phyloP scores from a whole-genome alignment of 2,113 vertebrate species.

The Benitochromis conjunctus region DNA sequence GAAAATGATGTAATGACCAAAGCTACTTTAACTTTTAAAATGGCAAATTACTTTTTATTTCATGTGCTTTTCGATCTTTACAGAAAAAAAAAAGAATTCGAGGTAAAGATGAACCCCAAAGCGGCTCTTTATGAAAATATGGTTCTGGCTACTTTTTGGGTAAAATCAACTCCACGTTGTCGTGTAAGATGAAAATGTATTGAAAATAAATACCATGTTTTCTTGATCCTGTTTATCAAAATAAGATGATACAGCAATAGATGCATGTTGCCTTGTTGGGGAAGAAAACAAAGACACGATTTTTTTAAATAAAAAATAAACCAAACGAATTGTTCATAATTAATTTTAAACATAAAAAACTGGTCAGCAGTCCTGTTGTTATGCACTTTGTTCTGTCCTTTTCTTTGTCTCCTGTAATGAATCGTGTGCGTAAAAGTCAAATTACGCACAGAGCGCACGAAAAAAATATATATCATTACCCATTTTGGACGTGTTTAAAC shows the following conservation, averaged over 20 bases:
- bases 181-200: background rate
- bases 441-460: constrained; percentile 12
- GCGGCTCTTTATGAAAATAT: background rate
- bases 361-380: fast-evolving
- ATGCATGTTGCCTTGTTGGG: background rate
- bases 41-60: background rate
- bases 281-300: background rate
- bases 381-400: background rate
- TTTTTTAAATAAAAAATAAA: background rate
- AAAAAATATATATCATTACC: background rate
- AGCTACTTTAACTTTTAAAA: background rate
- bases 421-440: constrained; percentile 21
- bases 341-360: background rate
- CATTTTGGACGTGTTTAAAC: background rate
- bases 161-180: background rate
- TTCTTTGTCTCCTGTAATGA: background rate
- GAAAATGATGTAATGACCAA: background rate
- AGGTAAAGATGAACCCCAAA: background rate
- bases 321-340: background rate
- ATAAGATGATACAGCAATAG: background rate
- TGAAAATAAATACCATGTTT: background rate
- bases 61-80: background rate
- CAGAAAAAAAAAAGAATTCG: background rate
- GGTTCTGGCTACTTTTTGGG: background rate
- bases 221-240: background rate